Percentiles rank a stretch among this genome's conserved stretches.
Conservation (phyloP, 2,888 invertebrate genomes). For the Odontothrips loti region DNA sequence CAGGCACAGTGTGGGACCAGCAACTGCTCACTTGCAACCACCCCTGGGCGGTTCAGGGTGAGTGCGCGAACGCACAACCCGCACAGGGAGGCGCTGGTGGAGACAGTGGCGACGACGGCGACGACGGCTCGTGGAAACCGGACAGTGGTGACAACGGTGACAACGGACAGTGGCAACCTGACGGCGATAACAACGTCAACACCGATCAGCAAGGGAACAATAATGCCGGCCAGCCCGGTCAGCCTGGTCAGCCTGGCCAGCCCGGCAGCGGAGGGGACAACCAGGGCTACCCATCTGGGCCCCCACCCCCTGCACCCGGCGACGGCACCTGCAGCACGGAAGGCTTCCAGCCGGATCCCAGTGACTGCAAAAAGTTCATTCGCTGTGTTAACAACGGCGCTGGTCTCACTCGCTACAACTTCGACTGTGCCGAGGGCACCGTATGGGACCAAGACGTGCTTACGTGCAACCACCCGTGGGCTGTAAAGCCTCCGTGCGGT, state of each 20-base stretch:
- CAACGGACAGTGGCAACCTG: background rate
- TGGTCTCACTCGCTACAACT: slow-evolving; percentile 53
- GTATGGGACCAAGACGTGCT: slow-evolving; percentile 63
- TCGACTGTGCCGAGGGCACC: slow-evolving; percentile 61
- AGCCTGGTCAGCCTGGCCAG: slow-evolving; percentile 1
- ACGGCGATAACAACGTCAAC: background rate
- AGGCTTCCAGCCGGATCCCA: slow-evolving; percentile 60
- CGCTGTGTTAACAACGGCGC: slow-evolving; percentile 57
- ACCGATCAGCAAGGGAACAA: background rate
- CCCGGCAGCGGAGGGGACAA: background rate
- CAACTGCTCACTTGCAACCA: slow-evolving; percentile 66
- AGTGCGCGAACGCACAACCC: slow-evolving; percentile 7
- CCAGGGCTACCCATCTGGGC: slow-evolving; percentile 2
- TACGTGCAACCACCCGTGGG: slow-evolving; percentile 58
- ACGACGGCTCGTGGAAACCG: slow-evolving; percentile 9
- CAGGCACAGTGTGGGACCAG: slow-evolving; percentile 57
- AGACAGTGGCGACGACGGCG: background rate
- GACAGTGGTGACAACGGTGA: background rate
- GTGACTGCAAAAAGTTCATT: slow-evolving; percentile 61
- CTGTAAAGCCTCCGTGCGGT: slow-evolving; percentile 45
- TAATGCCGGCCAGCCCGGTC: background rate
- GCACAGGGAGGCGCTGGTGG: slow-evolving; percentile 9
- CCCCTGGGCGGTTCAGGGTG: slow-evolving; percentile 53
- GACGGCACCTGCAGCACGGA: slow-evolving; percentile 49
- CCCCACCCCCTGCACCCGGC: background rate